A percentile compares a stretch with the other conserved stretches of the same genome.
These are phyloP conservation scores for Crocallis elinguaria DNA, from an alignment of 2,888 invertebrate genomes.

Conservation along the genomic window DNA sequence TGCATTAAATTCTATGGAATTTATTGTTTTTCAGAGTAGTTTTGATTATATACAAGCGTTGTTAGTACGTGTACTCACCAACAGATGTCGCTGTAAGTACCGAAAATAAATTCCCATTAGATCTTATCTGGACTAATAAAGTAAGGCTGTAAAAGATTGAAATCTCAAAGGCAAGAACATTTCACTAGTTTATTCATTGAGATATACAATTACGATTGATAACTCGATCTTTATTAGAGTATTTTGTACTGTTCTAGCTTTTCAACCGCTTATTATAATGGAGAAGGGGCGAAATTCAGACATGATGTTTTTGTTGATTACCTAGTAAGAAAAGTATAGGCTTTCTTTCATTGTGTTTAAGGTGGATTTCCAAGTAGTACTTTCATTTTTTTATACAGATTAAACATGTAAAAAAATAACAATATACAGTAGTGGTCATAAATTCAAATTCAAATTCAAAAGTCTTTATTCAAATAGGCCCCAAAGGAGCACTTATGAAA, in stretches of 20 bases:
- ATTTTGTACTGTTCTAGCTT: constrained; percentile 43
- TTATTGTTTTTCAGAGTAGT: too few species aligned
- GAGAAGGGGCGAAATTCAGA: background rate
- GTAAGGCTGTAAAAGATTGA: constrained; percentile 44
- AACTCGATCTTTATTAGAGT: constrained; percentile 59
- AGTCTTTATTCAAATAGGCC: too few species aligned
- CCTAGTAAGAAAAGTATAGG: constrained; percentile 1
- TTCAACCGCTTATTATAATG: constrained; percentile 20
- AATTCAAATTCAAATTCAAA: too few species aligned
- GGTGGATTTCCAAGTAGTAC: background rate
- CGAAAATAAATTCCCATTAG: constrained; percentile 23
- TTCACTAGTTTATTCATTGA: constrained; percentile 50
- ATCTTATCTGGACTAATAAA: constrained; percentile 51
- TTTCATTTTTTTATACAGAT: background rate
- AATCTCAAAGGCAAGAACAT: constrained; percentile 39
- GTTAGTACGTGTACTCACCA: constrained; percentile 30
- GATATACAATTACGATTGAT: constrained; percentile 61
- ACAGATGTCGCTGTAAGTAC: constrained; percentile 46
- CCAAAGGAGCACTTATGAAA: too few species aligned
- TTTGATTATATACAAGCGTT: too few species aligned
- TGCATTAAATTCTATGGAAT: too few species aligned
- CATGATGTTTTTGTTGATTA: background rate
- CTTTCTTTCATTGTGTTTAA: background rate
- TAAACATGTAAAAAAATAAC: too few species aligned
- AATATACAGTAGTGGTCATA: too few species aligned